Conservation (phyloP, 2,797 vertebrate species). For the Muscicapa comitata region DNA sequence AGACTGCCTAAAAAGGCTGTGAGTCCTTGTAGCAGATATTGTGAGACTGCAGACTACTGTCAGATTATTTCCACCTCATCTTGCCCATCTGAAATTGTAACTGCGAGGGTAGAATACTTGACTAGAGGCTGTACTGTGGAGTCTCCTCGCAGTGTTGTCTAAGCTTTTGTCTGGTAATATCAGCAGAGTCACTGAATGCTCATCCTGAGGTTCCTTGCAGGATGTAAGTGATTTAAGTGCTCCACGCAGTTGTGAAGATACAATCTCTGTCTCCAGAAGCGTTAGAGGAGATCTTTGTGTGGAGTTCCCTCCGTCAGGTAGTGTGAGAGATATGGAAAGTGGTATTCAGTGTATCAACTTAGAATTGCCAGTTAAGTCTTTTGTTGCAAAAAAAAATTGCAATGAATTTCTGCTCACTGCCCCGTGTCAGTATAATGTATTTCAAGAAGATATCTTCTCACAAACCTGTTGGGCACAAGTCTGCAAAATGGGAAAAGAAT, state of each 20-base stretch:
- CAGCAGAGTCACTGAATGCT: neutral
- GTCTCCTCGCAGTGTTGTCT: neutral
- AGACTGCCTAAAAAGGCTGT: neutral
- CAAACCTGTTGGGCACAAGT: neutral
- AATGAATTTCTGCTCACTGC: neutral
- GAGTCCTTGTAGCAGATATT: neutral
- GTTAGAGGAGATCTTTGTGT: neutral
- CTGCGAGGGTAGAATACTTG: neutral
- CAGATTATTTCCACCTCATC: neutral
- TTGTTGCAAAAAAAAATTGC: neutral
- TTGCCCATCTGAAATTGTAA: neutral
- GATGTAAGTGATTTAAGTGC: neutral
- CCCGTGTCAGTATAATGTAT: neutral
- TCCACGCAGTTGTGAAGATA: neutral
- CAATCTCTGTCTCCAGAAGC: neutral
- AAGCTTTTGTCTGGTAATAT: neutral
- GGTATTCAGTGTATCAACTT: neutral
- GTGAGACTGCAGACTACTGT: neutral
- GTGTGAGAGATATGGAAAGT: neutral
- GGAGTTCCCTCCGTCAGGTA: neutral
- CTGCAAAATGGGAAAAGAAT: neutral
- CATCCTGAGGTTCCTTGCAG: neutral
- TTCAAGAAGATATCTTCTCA: neutral
- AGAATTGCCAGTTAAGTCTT: neutral
- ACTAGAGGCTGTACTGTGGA: neutral